phyloP scores from a whole-genome alignment of 2,888 invertebrate species.

The Morpho achilles region DNA sequence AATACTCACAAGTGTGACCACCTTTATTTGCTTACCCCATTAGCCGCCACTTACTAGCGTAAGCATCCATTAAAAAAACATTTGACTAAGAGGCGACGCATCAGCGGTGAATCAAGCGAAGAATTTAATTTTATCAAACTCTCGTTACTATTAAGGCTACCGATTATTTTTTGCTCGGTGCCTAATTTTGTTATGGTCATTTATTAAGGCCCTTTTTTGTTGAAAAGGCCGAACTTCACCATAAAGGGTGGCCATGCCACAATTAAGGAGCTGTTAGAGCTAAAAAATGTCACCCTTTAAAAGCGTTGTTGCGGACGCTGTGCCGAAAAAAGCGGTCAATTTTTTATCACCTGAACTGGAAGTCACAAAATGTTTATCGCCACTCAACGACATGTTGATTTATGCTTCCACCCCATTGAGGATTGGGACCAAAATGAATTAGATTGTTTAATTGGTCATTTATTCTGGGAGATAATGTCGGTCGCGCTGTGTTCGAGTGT shows the following conservation, averaged over 20 bases:
- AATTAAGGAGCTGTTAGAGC: conserved; percentile 70
- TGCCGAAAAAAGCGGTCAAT: conserved; percentile 62
- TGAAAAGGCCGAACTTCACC: conserved; percentile 50
- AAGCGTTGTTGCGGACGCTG: conserved; percentile 52
- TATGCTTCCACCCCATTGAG: conserved; percentile 69
- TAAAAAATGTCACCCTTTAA: conserved; percentile 76
- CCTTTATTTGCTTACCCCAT: conserved; percentile 67
- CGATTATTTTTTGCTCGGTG: conserved; percentile 50
- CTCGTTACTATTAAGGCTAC: conserved; percentile 53
- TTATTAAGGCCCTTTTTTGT: conserved; percentile 70
- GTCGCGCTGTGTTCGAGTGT: conserved; percentile 46
- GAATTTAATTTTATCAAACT: conserved; percentile 57
- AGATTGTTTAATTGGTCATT: conserved; percentile 78
- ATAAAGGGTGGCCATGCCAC: conserved; percentile 67
- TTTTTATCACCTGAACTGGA: conserved; percentile 76
- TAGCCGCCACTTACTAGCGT: conserved; percentile 61
- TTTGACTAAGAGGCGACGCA: conserved; percentile 54
- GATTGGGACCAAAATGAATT: conserved; percentile 63
- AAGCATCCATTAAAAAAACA: conserved; percentile 61
- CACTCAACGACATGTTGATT: conserved; percentile 74
- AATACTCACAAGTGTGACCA: conserved; percentile 60
- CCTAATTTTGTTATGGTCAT: conserved; percentile 59
- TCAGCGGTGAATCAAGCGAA: conserved; percentile 45
- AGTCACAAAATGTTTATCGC: conserved; percentile 78
- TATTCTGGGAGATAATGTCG: conserved; percentile 69